Evolutionary conservation across 1,140 invertebrate genomes (phyloP).

Genomic region (Catajapyx aquilonaris): DNA sequence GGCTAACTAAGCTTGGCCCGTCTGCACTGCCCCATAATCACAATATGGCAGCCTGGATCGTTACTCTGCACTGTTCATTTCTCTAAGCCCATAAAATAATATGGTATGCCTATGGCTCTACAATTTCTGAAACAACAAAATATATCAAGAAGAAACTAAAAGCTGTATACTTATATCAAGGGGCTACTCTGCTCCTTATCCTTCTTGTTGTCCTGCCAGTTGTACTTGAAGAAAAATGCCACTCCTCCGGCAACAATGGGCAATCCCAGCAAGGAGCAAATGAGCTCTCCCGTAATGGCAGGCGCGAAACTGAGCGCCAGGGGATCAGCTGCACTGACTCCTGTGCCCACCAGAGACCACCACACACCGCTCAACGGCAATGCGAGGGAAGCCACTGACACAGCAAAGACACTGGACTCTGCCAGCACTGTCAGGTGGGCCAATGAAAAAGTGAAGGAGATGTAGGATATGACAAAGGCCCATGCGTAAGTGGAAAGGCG

Average conservation of each 20-base stretch:
- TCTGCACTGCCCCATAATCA: too few species aligned
- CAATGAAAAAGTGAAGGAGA: conserved; percentile 23
- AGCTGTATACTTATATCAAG: too few species aligned
- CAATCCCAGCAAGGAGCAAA: conserved; percentile 32
- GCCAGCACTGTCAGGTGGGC: conserved; percentile 29
- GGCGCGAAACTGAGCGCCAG: conserved; percentile 25
- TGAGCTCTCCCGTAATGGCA: conserved; percentile 30
- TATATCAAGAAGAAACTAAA: too few species aligned
- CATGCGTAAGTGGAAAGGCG: conserved; percentile 25
- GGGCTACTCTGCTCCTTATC: too few species aligned
- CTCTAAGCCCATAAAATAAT: too few species aligned
- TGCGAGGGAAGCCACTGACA: conserved; percentile 26
- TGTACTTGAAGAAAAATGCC: conserved; percentile 25
- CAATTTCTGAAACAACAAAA: too few species aligned
- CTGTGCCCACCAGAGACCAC: conserved; percentile 34
- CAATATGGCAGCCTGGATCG: too few species aligned
- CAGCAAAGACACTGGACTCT: conserved; percentile 32
- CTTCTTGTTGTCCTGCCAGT: conserved; percentile 16
- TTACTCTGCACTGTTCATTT: too few species aligned
- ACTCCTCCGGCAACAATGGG: conserved; percentile 32
- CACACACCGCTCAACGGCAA: conserved; percentile 31
- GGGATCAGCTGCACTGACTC: conserved; percentile 1
- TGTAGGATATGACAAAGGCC: conserved; percentile 25
- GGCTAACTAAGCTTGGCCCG: too few species aligned
- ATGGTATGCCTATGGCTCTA: too few species aligned